Evolutionary conservation across 2,113 vertebrate genomes (phyloP).

Genomic region (Psittacula cyanocephala): DNA sequence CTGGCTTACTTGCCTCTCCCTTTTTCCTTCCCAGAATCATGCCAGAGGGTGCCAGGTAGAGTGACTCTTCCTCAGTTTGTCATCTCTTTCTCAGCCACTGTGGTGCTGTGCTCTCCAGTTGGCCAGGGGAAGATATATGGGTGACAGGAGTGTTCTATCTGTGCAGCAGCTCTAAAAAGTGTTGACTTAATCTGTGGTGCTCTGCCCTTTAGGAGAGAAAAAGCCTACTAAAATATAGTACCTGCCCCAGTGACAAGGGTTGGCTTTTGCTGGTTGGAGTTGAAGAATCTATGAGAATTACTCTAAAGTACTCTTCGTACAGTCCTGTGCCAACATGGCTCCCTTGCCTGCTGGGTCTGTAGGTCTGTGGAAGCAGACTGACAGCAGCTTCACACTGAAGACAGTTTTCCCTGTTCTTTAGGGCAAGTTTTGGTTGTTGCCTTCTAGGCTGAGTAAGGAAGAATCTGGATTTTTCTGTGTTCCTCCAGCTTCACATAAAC

Average conservation of each 20-base stretch:
- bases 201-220: not conserved
- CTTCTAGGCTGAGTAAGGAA: not conserved
- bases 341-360: not conserved
- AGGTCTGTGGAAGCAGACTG: not conserved
- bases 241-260: accelerated
- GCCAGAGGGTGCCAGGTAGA: not conserved
- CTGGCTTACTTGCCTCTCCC: not conserved
- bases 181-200: not conserved
- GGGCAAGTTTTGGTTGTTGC: not conserved
- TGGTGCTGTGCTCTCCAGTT: not conserved
- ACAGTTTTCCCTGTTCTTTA: not conserved
- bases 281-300: not conserved
- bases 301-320: not conserved
- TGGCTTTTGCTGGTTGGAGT: not conserved
- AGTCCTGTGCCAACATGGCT: not conserved
- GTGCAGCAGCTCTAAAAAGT: not conserved
- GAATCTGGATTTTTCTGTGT: not conserved
- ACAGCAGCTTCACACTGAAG: too few relatives aligned
- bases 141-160: not conserved
- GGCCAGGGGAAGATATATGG: not conserved
- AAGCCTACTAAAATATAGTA: accelerated
- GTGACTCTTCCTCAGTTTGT: not conserved
- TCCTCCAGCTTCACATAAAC: not conserved
- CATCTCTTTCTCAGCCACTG: accelerated
- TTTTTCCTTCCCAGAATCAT: not conserved